Percentiles rank a stretch among this genome's conserved stretches.
phyloP scores from a whole-genome alignment of 2,797 vertebrate species.

The Gymnothorax javanicus region DNA sequence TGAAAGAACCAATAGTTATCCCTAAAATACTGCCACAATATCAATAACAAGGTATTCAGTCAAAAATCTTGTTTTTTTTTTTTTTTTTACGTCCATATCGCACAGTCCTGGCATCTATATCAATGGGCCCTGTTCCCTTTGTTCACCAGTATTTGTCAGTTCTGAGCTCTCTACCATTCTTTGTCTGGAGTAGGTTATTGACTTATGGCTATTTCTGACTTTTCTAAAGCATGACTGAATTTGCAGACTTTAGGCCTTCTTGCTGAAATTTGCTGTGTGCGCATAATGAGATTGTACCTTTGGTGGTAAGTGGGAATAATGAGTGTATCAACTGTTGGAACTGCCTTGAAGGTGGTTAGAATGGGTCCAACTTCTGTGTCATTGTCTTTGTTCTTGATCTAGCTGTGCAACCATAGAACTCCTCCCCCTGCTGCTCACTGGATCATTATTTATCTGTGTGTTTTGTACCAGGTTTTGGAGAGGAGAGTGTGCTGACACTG shows the following conservation, averaged over 20 bases:
- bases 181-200: not conserved
- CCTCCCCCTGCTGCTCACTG: too few species aligned
- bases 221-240: not conserved
- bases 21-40: too few species aligned
- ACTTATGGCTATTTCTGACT: not conserved
- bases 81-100: too few species aligned
- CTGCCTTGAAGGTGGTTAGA: too few species aligned
- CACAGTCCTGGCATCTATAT: not conserved
- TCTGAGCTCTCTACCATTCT: not conserved
- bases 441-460: not conserved
- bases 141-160: not conserved
- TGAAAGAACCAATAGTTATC: too few species aligned
- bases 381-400: too few species aligned
- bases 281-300: not conserved
- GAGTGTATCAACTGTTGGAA: too few species aligned
- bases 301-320: not conserved
- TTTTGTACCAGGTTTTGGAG: slow-evolving; percentile 68
- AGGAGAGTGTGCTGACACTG: slow-evolving; percentile 74
- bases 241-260: not conserved
- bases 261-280: not conserved
- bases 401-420: too few species aligned
- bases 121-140: not conserved
- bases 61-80: too few species aligned
- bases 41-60: too few species aligned
- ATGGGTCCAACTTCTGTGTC: too few species aligned